Evolutionary conservation across 2,888 invertebrate genomes (phyloP).

Genomic region (Boloria selene): DNA sequence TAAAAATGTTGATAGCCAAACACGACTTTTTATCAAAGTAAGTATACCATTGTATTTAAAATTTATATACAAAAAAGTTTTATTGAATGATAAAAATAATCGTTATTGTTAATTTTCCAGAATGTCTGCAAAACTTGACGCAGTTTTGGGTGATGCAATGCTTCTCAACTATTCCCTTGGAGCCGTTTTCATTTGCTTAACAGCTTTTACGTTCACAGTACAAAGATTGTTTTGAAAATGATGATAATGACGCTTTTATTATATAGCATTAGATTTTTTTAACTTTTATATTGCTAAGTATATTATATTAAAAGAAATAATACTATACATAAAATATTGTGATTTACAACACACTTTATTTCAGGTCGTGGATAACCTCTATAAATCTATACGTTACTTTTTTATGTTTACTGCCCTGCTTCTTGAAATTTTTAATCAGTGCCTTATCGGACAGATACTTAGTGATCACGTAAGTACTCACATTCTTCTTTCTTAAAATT

Average conservation of each 20-base stretch:
- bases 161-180: constrained; percentile 64
- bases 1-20: constrained; percentile 57
- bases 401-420: constrained; percentile 64
- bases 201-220: constrained; percentile 69
- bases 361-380: constrained; percentile 64
- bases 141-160: constrained; percentile 62
- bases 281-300: not conserved
- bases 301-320: not conserved
- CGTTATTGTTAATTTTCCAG: constrained; percentile 51
- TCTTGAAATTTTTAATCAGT: constrained; percentile 61
- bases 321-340: not conserved
- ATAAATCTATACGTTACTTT: constrained; percentile 63
- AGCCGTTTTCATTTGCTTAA: constrained; percentile 68
- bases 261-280: not conserved
- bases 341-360: constrained; percentile 34
- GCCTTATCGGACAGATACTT: constrained; percentile 67
- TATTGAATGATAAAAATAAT: constrained; percentile 29
- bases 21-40: constrained; percentile 61
- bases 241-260: constrained; percentile 1
- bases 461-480: constrained; percentile 62
- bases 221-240: constrained; percentile 11
- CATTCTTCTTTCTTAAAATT: not conserved
- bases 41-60: constrained; percentile 31
- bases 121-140: constrained; percentile 55
- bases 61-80: constrained; percentile 14